Conservation (phyloP, 23 tunicate genomes). For the Corella eumyota region DNA sequence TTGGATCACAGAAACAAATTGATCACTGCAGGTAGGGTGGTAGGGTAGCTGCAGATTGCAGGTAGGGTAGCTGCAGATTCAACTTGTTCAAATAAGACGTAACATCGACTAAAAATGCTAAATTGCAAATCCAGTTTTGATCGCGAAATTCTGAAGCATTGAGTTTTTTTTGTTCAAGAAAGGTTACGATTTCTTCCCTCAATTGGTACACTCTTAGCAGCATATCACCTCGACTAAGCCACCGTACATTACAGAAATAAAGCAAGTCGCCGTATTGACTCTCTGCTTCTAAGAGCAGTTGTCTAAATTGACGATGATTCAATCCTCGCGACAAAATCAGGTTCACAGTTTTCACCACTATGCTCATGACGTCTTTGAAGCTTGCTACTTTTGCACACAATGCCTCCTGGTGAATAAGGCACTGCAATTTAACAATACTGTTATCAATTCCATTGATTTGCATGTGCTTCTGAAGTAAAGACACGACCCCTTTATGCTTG, state of each 20-base stretch:
- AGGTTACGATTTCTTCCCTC: conserved; percentile 19
- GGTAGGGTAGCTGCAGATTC: conserved; percentile 41
- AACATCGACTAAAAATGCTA: conserved; percentile 37
- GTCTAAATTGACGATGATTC: conserved; percentile 48
- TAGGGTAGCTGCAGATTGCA: too few species aligned
- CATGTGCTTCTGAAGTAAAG: conserved; percentile 49
- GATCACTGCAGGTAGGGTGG: conserved; percentile 27
- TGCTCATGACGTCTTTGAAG: conserved; percentile 17
- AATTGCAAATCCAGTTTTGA: conserved; percentile 38
- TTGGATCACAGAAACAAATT: conserved; percentile 39
- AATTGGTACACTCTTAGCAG: conserved; percentile 16
- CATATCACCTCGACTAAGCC: conserved; percentile 68
- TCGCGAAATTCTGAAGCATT: conserved; percentile 37
- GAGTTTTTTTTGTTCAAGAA: too few species aligned
- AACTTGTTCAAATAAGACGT: conserved; percentile 41
- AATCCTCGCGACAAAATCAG: too few species aligned
- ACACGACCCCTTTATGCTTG: conserved; percentile 22
- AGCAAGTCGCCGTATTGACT: conserved; percentile 34
- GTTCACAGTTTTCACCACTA: conserved; percentile 24
- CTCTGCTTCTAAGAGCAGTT: conserved; percentile 39
- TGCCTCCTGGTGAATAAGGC: conserved; percentile 53
- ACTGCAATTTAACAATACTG: conserved; percentile 23
- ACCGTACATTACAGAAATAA: conserved; percentile 54
- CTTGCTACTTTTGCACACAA: conserved; percentile 28
- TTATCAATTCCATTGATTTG: conserved; percentile 16